These are phyloP conservation scores for Uria aalge DNA, from an alignment of 2,113 vertebrate genomes.

Conservation along the genomic window DNA sequence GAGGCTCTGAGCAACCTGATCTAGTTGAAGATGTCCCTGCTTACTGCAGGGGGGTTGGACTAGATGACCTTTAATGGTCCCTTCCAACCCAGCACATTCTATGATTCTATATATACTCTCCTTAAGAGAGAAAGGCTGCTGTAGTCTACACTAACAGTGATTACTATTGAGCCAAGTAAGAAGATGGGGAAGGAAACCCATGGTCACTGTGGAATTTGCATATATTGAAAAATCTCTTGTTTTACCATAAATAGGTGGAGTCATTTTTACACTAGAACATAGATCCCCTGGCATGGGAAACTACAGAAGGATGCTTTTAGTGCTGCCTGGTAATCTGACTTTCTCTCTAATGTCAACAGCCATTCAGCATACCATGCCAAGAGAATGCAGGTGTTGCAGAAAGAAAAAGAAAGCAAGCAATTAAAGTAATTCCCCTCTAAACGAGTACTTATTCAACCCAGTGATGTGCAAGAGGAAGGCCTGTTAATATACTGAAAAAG, in stretches of 20 bases:
- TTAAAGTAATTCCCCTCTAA: background rate
- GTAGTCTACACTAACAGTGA: background rate
- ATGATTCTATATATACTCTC: background rate
- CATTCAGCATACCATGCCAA: background rate
- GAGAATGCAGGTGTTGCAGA: background rate
- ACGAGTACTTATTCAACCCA: background rate
- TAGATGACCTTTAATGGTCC: too few species aligned
- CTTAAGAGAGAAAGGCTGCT: background rate
- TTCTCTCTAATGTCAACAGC: background rate
- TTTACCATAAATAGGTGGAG: background rate
- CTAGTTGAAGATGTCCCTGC: too few species aligned
- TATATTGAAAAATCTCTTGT: background rate
- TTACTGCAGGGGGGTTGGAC: too few species aligned
- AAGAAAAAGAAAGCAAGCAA: background rate
- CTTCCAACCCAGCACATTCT: too few species aligned
- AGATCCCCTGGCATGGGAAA: background rate
- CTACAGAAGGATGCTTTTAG: background rate
- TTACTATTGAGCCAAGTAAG: background rate
- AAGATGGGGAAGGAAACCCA: background rate
- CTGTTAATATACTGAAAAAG: background rate
- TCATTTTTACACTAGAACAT: background rate
- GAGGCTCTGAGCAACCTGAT: too few species aligned
- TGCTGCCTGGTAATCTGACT: background rate
- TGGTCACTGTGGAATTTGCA: background rate
- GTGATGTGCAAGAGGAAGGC: background rate